Conservation (phyloP, 2,888 invertebrate species). For the Monopis laevigella region DNA sequence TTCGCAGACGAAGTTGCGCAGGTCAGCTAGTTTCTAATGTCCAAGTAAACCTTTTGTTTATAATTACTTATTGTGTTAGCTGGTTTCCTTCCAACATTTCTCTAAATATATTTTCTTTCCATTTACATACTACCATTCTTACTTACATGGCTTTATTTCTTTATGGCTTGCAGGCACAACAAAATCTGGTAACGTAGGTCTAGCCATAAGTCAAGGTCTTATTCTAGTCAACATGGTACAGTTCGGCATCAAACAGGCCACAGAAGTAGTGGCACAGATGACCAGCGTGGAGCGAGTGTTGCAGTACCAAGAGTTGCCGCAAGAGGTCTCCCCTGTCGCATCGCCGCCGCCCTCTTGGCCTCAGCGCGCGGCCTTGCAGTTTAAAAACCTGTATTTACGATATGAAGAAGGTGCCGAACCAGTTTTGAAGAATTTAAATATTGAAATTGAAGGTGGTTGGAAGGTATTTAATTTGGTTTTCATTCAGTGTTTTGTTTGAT, state of each 20-base stretch:
- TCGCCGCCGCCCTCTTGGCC: slow-evolving; percentile 72
- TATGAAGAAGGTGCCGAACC: slow-evolving; percentile 71
- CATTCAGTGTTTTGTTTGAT: no score
- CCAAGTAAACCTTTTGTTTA: no score
- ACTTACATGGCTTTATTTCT: no score
- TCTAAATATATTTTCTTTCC: no score
- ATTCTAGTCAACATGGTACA: slow-evolving; percentile 84
- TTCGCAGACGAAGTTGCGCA: no score
- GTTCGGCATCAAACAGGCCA: slow-evolving; percentile 80
- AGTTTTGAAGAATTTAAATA: slow-evolving; percentile 74
- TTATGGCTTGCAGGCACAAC: no score
- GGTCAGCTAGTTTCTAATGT: no score
- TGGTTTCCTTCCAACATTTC: not conserved
- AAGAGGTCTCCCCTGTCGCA: slow-evolving; percentile 72
- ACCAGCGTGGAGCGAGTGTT: slow-evolving; percentile 83
- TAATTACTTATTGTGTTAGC: no score
- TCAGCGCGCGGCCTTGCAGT: slow-evolving; percentile 64
- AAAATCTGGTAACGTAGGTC: slow-evolving; percentile 73
- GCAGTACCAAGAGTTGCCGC: slow-evolving; percentile 77
- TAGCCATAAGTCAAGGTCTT: slow-evolving; percentile 77
- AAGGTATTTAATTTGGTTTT: no score
- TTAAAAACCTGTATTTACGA: slow-evolving; percentile 69
- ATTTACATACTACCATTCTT: no score
- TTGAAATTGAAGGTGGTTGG: slow-evolving; percentile 70
- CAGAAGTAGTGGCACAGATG: slow-evolving; percentile 82